Conservation (phyloP, 2,113 vertebrate genomes). For the Protobothrops mucrosquamatus region DNA sequence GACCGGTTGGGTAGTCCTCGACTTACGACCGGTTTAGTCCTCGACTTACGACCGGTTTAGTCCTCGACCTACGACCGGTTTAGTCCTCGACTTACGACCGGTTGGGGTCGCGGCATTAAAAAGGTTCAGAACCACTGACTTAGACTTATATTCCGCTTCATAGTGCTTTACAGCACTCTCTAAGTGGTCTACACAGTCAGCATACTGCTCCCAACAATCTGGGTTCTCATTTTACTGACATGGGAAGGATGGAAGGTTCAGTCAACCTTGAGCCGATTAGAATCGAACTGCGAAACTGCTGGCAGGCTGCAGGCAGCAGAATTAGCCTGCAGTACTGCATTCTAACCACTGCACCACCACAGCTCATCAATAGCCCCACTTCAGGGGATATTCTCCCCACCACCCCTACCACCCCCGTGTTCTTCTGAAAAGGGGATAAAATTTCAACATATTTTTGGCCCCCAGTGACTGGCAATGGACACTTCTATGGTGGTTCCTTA, state of each 20-base stretch:
- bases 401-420: neutral
- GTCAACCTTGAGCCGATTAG: neutral
- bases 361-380: neutral
- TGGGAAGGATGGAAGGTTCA: neutral
- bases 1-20: no score
- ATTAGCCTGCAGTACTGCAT: neutral
- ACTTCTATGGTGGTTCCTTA: neutral
- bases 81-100: no score
- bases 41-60: no score
- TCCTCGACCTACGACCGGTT: no score
- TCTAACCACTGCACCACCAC: neutral
- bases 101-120: no score
- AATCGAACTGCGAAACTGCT: neutral
- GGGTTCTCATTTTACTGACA: neutral
- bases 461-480: neutral
- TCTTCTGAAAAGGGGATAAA: neutral
- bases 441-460: neutral
- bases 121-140: no score
- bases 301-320: neutral
- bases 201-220: no score
- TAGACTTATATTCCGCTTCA: no score
- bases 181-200: no score
- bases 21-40: no score
- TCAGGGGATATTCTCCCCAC: neutral
- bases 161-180: no score